Percentiles rank a stretch among this genome's conserved stretches.
Evolutionary conservation across 2,113 vertebrate species (phyloP).

Genomic region (Nothobranchius kuhntae): DNA sequence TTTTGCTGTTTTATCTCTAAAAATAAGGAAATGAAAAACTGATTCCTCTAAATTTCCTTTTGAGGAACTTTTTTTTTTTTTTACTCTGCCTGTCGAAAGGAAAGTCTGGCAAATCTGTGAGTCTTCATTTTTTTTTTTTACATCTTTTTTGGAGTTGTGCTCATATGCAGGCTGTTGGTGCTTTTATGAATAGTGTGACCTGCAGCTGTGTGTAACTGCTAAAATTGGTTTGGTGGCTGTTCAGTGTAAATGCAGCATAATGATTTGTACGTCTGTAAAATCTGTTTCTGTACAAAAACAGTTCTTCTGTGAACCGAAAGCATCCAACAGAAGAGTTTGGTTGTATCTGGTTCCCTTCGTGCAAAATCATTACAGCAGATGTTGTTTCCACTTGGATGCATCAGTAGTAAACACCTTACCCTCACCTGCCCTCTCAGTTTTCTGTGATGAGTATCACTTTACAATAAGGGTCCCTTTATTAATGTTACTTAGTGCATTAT

Average conservation of each 20-base stretch:
- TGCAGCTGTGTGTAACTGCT: conserved; percentile 17
- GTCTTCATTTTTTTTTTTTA: background rate
- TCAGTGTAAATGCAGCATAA: background rate
- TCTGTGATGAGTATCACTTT: no score
- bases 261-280: background rate
- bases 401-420: background rate
- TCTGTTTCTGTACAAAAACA: background rate
- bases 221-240: background rate
- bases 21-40: background rate
- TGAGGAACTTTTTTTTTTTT: no score
- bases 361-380: background rate
- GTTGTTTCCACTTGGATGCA: background rate
- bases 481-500: no score
- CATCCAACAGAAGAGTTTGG: background rate
- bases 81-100: background rate
- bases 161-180: conserved; percentile 14
- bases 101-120: no score
- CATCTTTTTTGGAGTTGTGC: background rate
- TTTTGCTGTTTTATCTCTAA: background rate
- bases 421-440: no score
- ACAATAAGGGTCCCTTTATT: no score
- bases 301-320: conserved; percentile 4
- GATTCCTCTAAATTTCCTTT: background rate
- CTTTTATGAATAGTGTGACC: background rate
- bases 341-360: conserved; percentile 24